A percentile compares a stretch with the other conserved stretches of the same genome.
Conservation (phyloP, 2,113 vertebrate species). For the Aviceda subcristata region DNA sequence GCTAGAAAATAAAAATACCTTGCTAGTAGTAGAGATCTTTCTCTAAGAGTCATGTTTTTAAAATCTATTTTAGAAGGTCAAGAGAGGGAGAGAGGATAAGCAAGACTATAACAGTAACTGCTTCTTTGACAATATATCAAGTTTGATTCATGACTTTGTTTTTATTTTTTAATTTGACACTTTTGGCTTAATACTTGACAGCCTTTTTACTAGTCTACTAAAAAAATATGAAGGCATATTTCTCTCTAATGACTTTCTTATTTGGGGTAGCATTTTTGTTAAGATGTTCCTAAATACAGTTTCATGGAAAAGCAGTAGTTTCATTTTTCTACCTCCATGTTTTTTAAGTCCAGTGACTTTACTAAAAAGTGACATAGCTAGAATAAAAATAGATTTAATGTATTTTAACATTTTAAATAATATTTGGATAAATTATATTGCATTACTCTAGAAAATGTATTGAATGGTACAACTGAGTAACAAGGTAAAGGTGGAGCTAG, state of each 20-base stretch:
- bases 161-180: constrained; percentile 6
- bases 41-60: background rate
- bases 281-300: background rate
- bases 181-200: background rate
- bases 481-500: background rate
- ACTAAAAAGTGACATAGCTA: background rate
- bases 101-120: background rate
- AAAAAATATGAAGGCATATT: background rate
- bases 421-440: background rate
- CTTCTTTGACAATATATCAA: background rate
- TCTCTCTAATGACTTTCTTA: background rate
- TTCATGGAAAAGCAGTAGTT: background rate
- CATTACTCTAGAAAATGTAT: background rate
- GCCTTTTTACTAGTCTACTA: background rate
- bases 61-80: background rate
- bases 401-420: background rate
- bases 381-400: background rate
- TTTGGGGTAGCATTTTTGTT: background rate
- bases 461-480: background rate
- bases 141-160: background rate
- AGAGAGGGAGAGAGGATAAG: background rate
- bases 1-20: background rate
- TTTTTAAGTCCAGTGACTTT: background rate
- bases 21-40: background rate
- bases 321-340: background rate